Base-by-base conservation (phyloP, 2,888 invertebrate species). In the Philereme transversata region DNA sequence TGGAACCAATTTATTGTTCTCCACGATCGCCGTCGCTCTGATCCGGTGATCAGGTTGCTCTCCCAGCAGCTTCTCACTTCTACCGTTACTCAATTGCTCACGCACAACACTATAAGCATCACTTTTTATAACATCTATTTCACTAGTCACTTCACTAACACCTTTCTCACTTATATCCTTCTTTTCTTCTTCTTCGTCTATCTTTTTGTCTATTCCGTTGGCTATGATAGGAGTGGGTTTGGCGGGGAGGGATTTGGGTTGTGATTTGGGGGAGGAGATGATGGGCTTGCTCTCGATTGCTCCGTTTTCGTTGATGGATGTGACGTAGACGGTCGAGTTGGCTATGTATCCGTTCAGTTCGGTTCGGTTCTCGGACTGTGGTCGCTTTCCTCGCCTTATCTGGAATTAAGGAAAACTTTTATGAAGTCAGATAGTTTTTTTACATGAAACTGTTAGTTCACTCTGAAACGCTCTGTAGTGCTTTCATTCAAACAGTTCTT, bases 301-400 rank as follows among this genome's bases (percentile, higher is more conserved):
- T 64, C 92, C 88, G 85, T 93, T 90, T 73, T 92, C 92, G 84
- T 89, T 90, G 53, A 96, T 95, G 70, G 96, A 96, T 67, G 96
- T 97, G 71, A 97, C 96, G 93, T 97, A 97, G 72, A 97, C 96
- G 59, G 96, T 96, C 60, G 96, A 95, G 81, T 95, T 96, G 81
- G 96, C 96, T 78, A 96, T 96, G 81, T 97, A 95, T 64, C 96
- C 97, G 94, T 96, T 97, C 69, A 96, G 90, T 74, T 96, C 96
- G 71, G 88, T 86, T 57, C 86, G 74, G 74, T 88, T 91, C 63
- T 90, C 90, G 34, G 90, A 85, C 78, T 93, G 94, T 71, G 88
- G 87, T 71, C 86, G 79, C 88, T 94, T 86, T 76, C 93, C 93
- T 82, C 94, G 94, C 83, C 95, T 95, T 82, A 95, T 83, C 95